These are phyloP conservation scores for Hedya salicella DNA, from an alignment of 2,888 invertebrate genomes.

Conservation along the genomic window DNA sequence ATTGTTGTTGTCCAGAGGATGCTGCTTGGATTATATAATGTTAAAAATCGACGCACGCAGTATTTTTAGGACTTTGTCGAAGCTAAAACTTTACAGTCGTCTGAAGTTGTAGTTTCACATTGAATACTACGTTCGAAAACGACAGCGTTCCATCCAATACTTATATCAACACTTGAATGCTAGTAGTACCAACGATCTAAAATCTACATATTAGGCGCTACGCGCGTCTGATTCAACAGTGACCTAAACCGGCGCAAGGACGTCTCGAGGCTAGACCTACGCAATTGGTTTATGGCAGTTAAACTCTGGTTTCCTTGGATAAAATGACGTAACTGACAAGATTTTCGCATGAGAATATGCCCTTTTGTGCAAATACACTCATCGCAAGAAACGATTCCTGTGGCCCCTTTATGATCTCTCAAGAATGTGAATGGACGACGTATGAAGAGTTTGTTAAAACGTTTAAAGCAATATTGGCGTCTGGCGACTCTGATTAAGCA, in stretches of 20 bases:
- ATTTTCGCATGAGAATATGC: not conserved
- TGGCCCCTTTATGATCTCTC: slow-evolving; percentile 4
- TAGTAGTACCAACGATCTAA: slow-evolving; percentile 7
- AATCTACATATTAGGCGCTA: slow-evolving; percentile 15
- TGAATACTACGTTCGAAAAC: too few species aligned
- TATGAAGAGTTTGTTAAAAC: not conserved
- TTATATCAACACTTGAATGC: too few species aligned
- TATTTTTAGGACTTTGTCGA: too few species aligned
- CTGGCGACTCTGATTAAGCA: too few species aligned
- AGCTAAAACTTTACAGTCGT: too few species aligned
- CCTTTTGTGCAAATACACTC: not conserved
- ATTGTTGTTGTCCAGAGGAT: too few species aligned
- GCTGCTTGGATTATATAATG: too few species aligned
- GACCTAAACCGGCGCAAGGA: slow-evolving; percentile 39
- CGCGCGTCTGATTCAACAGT: slow-evolving; percentile 36
- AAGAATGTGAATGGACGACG: not conserved
- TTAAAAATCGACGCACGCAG: too few species aligned
- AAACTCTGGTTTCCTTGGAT: slow-evolving; percentile 9
- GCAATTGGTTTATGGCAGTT: slow-evolving; percentile 37
- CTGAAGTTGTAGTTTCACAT: too few species aligned
- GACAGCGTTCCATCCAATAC: too few species aligned
- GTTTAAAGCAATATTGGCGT: not conserved
- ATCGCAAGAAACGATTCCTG: not conserved
- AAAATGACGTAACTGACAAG: not conserved
- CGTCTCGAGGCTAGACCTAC: slow-evolving; percentile 31